Conservation (phyloP, 2,113 vertebrate species). For the Lycaon pictus region DNA sequence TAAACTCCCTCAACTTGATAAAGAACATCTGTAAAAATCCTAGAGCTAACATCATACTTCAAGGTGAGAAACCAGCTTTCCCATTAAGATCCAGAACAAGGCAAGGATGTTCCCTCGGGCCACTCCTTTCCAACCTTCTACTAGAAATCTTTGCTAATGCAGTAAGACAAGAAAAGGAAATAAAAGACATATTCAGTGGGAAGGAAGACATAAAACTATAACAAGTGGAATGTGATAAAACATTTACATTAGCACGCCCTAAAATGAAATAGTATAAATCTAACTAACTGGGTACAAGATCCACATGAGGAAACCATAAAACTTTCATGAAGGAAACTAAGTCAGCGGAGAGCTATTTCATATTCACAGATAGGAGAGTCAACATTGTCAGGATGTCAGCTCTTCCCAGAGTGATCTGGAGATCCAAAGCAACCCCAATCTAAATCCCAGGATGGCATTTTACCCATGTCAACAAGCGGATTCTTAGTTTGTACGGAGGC, state of each 20-base stretch:
- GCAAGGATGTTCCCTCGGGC: too few species aligned
- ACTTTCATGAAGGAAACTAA: not conserved
- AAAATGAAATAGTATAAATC: not conserved
- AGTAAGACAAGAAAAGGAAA: not conserved
- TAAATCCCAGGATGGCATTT: not conserved
- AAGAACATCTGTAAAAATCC: not conserved
- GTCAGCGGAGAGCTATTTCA: too few species aligned
- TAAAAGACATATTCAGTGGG: too few species aligned
- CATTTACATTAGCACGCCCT: not conserved
- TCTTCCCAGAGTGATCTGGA: not conserved
- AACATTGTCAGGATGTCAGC: not conserved
- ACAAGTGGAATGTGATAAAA: not conserved
- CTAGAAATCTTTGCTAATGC: not conserved
- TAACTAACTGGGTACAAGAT: not conserved
- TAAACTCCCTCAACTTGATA: too few species aligned
- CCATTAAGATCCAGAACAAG: accelerated
- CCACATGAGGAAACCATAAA: not conserved
- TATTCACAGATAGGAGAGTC: not conserved
- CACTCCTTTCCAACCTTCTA: not conserved
- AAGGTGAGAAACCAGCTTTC: not conserved
- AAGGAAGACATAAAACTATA: too few species aligned
- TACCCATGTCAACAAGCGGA: not conserved
- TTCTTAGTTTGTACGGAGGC: not conserved
- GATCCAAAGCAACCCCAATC: not conserved
- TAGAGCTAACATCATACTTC: too few species aligned